phyloP scores from a whole-genome alignment of 2,888 invertebrate species.

The Ormyrus rosae region DNA sequence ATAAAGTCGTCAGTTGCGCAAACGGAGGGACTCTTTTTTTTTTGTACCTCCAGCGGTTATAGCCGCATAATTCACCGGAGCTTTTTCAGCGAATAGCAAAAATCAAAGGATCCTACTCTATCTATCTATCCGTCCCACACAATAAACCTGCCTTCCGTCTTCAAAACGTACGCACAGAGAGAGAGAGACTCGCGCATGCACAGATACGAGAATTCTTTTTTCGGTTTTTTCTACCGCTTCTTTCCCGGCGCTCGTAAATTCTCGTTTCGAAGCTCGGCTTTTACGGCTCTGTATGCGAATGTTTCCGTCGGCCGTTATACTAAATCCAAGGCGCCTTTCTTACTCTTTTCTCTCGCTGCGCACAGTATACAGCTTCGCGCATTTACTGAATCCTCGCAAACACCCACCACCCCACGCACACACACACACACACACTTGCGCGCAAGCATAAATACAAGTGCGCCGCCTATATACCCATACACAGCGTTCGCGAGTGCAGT shows the following conservation, averaged over 20 bases:
- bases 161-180: no score
- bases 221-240: not conserved
- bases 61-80: no score
- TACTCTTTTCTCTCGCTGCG: not conserved
- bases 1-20: no score
- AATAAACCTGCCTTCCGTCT: no score
- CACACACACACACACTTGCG: not conserved
- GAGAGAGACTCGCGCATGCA: no score
- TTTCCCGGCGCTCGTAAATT: not conserved
- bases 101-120: no score
- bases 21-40: no score
- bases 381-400: not conserved
- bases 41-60: no score
- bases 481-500: not conserved
- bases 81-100: no score
- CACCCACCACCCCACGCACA: not conserved
- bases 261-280: constrained; percentile 15
- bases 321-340: constrained; percentile 23
- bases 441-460: not conserved
- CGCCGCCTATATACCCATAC: not conserved
- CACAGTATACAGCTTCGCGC: not conserved
- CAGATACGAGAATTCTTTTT: not conserved
- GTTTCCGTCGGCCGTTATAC: constrained; percentile 1
- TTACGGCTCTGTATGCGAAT: constrained; percentile 22
- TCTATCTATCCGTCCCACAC: no score